Conservation (phyloP, 1,140 invertebrate species). For the Solenopsis fugax region DNA sequence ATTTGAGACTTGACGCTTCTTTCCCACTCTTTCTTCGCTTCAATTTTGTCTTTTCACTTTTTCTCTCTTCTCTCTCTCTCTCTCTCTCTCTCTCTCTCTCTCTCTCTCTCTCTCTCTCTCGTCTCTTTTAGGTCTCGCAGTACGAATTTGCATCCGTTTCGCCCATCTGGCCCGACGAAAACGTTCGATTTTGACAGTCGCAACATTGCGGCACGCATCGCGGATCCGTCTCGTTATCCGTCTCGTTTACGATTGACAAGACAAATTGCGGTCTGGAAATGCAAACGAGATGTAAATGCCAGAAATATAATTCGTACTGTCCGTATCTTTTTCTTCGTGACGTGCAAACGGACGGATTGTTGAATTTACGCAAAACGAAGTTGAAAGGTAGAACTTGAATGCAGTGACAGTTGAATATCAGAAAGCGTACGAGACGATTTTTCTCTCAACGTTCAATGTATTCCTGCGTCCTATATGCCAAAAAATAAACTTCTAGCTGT, state of each 20-base stretch:
- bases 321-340: neutral
- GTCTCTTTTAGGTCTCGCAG: neutral
- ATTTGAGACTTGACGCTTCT: conserved; percentile 3
- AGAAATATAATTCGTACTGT: conserved; percentile 18
- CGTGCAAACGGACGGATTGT: neutral
- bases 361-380: conserved; percentile 36
- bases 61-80: neutral
- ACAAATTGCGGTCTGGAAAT: conserved; percentile 35
- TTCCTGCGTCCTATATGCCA: neutral
- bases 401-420: neutral
- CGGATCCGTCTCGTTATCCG: conserved; percentile 52
- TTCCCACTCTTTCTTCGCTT: neutral
- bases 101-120: neutral
- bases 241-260: conserved; percentile 49
- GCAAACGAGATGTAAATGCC: conserved; percentile 15
- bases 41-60: conserved; percentile 2
- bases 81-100: neutral
- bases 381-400: neutral
- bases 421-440: neutral
- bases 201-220: conserved; percentile 31
- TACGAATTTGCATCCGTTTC: conserved; percentile 37
- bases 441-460: neutral
- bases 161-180: conserved; percentile 29
- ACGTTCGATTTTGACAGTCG: conserved; percentile 51
- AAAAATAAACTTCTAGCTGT: neutral